Evolutionary conservation across 2,797 vertebrate genomes (phyloP), one percentile per base, ranked within the genome.

Genomic region (Anomalospiza imberbis): DNA sequence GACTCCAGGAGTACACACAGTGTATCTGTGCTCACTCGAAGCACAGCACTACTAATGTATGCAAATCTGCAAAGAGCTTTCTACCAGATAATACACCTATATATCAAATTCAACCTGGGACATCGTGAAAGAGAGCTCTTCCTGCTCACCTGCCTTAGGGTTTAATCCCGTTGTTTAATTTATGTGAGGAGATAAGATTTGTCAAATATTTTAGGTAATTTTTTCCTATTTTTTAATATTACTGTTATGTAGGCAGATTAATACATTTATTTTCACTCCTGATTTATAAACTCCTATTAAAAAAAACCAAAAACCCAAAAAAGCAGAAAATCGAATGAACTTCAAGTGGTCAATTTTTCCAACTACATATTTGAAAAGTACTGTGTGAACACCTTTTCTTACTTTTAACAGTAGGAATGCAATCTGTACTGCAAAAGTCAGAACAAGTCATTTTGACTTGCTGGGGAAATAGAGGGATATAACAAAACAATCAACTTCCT

Each of bases 401-500:
- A 24, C 50, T 94, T 82, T 26, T 40, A 94, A 65, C 85, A 93
- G 85, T 55, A 89, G 85, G 78, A 95, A 84, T 51, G 65, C 45
- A 72, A 50, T 82, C 57, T 61, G 17, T 44, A 44, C 53, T 48
- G 67, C 68, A 61, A 13, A 92, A 97, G 53, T 75, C 73, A 82
- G 82, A 94, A 84, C 80, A 96, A 68, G 57, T 95, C 95, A 89
- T 95, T 94, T 91, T 21, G 58, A 73, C 91, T 88, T 96, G 76
- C 91, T 91, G 94, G 70, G 76, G 76, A 96, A 96, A 95, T 77
- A 31, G 82, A 94, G 55, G 88, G 79, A 83, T 94, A 95, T 81
- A 90, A 91, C 76, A 90, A 94, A 96, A 95, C 85, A 96, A 95
- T 95, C 94, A 91, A 45, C 90, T 94, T 96, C 67, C 91, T 85